phyloP scores from a whole-genome alignment of 2,888 invertebrate genomes.

The Ormia ochracea region DNA sequence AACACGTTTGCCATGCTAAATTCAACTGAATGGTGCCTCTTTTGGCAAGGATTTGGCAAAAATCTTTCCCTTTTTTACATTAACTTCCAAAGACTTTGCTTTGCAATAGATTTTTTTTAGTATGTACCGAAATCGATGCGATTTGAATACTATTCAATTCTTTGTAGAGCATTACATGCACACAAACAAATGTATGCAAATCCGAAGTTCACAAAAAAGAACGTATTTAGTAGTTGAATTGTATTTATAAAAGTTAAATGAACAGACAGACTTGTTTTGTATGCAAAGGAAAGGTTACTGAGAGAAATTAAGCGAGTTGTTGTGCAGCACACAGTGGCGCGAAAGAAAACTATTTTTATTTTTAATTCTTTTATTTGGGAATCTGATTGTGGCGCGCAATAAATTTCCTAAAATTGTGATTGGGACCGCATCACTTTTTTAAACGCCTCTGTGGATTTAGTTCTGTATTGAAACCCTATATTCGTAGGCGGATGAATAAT shows the following conservation, averaged over 20 bases:
- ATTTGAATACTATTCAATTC: conserved; percentile 41
- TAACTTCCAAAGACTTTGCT: conserved; percentile 42
- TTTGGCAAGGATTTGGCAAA: conserved; percentile 23
- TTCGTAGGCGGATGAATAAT: too few species aligned
- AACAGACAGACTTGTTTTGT: conserved; percentile 43
- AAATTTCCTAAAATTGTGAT: too few species aligned
- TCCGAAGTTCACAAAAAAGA: conserved; percentile 7
- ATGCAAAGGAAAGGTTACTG: conserved; percentile 29
- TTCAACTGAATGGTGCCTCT: conserved; percentile 12
- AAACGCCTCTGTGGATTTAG: too few species aligned
- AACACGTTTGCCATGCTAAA: conserved; percentile 56
- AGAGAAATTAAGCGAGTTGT: conserved; percentile 30
- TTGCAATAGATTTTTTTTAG: conserved; percentile 16
- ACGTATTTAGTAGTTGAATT: conserved; percentile 53
- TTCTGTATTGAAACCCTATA: too few species aligned
- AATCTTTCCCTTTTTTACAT: conserved; percentile 21
- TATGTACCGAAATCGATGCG: conserved; percentile 46
- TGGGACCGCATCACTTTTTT: too few species aligned
- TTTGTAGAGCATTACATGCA: neutral
- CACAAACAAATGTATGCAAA: conserved; percentile 31
- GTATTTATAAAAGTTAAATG: conserved; percentile 55
- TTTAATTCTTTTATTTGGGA: neutral
- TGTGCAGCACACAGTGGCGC: conserved; percentile 21
- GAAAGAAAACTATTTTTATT: neutral
- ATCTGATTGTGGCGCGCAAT: too few species aligned